Percentiles rank a stretch among this genome's conserved stretches.
These are phyloP conservation scores for Pangasianodon hypophthalmus DNA, from an alignment of 2,113 vertebrate genomes.

Conservation along the genomic window DNA sequence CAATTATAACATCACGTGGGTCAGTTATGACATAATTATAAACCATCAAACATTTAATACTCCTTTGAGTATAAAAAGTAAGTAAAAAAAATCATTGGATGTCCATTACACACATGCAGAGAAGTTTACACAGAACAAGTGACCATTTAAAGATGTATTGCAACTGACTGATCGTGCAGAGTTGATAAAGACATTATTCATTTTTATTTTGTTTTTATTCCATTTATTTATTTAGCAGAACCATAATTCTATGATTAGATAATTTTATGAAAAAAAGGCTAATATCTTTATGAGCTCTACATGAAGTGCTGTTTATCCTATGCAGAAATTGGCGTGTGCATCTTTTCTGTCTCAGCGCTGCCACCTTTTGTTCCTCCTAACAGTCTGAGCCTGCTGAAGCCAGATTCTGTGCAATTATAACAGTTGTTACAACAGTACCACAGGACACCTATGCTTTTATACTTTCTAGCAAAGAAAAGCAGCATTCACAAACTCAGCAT, in stretches of 20 bases:
- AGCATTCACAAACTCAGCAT: background rate
- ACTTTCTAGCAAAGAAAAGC: background rate
- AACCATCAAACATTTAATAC: background rate
- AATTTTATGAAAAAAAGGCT: background rate
- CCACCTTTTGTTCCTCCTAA: background rate
- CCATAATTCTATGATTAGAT: background rate
- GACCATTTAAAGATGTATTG: background rate
- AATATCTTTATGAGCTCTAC: background rate
- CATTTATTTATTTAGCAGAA: background rate
- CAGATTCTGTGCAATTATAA: background rate
- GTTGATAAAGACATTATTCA: background rate
- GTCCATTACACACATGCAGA: background rate
- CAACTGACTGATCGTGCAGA: background rate
- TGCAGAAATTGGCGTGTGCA: background rate
- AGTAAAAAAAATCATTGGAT: background rate
- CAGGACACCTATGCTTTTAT: background rate
- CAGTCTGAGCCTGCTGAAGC: background rate
- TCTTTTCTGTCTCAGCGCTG: background rate
- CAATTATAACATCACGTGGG: background rate
- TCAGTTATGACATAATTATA: background rate
- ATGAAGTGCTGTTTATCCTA: background rate
- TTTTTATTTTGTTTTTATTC: background rate
- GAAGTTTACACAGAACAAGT: background rate
- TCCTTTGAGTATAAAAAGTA: background rate
- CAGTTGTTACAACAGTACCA: background rate